phyloP scores from a whole-genome alignment of 2,888 invertebrate genomes.

The Calephelis perditalis region DNA sequence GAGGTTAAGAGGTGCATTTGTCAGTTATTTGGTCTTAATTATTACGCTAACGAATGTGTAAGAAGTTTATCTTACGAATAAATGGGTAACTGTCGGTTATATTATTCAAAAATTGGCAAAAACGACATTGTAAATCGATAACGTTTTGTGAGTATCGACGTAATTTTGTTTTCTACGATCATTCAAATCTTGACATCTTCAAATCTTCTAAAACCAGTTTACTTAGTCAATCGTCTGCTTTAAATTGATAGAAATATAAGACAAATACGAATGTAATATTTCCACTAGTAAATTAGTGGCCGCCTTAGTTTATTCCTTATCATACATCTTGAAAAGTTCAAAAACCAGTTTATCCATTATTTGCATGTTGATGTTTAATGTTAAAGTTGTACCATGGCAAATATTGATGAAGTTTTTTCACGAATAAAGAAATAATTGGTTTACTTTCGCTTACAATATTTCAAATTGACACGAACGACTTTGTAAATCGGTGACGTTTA shows the following conservation, averaged over 20 bases:
- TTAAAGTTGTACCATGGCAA: neutral
- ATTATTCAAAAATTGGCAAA: neutral
- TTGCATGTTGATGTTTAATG: neutral
- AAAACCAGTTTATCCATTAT: neutral
- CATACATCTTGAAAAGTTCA: slow-evolving; percentile 4
- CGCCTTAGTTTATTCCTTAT: slow-evolving; percentile 15
- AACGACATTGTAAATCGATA: neutral
- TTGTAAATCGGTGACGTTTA: neutral
- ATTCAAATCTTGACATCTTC: no score
- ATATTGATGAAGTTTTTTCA: neutral
- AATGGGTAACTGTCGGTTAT: neutral
- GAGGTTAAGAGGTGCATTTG: no score
- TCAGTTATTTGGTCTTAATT: no score
- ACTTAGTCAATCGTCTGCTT: no score
- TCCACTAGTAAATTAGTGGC: slow-evolving; percentile 11
- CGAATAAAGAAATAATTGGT: neutral
- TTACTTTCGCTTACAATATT: neutral
- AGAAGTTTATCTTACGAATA: neutral
- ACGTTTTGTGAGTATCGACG: neutral
- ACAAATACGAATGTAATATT: no score
- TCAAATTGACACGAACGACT: neutral
- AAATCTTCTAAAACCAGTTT: no score
- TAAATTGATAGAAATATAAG: no score
- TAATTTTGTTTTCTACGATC: no score
- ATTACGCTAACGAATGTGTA: no score